A percentile compares a stretch with the other conserved stretches of the same genome.
phyloP scores from a whole-genome alignment of 2,888 invertebrate species.

The Lasiommata megera region DNA sequence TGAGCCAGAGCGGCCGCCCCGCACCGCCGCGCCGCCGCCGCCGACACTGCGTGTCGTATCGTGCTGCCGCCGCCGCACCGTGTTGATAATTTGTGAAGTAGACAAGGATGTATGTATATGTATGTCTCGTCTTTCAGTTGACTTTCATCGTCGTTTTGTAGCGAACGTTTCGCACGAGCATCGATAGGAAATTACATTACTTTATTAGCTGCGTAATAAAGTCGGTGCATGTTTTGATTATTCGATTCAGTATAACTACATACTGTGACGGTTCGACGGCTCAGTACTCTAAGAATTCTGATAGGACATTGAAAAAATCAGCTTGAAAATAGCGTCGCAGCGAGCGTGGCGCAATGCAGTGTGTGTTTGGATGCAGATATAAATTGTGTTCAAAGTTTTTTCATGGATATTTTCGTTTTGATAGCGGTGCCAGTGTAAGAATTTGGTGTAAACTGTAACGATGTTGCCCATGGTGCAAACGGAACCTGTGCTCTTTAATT shows the following conservation, averaged over 20 bases:
- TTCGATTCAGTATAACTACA: slow-evolving; percentile 37
- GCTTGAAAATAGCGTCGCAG: slow-evolving; percentile 62
- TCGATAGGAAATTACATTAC: slow-evolving; percentile 74
- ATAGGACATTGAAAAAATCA: slow-evolving; percentile 31
- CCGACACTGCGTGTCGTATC: slow-evolving; percentile 48
- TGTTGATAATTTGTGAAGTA: slow-evolving; percentile 76
- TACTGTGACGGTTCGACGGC: slow-evolving; percentile 17
- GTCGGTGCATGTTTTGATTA: slow-evolving; percentile 57
- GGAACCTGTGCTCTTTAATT: slow-evolving; percentile 68
- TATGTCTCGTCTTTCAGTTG: slow-evolving; percentile 81
- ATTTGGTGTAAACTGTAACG: slow-evolving; percentile 60
- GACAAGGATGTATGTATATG: slow-evolving; percentile 80
- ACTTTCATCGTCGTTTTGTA: slow-evolving; percentile 80
- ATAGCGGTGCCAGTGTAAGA: slow-evolving; percentile 54
- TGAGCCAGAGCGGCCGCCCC: slow-evolving; percentile 44
- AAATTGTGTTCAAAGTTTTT: slow-evolving; percentile 64
- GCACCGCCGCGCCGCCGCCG: slow-evolving; percentile 49
- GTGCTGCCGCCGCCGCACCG: slow-evolving; percentile 45
- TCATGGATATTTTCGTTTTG: slow-evolving; percentile 52
- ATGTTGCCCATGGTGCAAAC: slow-evolving; percentile 77
- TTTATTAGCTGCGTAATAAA: slow-evolving; percentile 73
- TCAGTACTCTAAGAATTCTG: slow-evolving; percentile 7
- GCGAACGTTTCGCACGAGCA: slow-evolving; percentile 79
- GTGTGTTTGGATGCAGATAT: slow-evolving; percentile 73
- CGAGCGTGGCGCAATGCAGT: slow-evolving; percentile 79